Evolutionary conservation across 2,888 invertebrate genomes (phyloP), one percentile per base, ranked within the genome.

Genomic region (Tenthredo mesomela): DNA sequence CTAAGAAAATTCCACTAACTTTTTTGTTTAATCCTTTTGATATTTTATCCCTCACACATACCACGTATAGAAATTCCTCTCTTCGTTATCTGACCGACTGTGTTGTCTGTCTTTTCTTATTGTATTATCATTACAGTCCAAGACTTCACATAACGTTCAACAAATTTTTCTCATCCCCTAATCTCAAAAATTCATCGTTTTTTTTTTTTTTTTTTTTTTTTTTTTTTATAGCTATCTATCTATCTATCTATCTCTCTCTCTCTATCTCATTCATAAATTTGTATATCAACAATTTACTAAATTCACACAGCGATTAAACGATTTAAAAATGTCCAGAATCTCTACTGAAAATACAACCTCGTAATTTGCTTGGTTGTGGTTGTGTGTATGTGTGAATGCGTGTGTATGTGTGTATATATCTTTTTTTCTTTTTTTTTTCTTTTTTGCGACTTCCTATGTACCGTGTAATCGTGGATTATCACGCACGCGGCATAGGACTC

Each of bases 401-500:
- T 0, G 33, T 70, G 21, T 12, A 1, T 5, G 29, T n/a, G 7
- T 10, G 33, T 70, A 3, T 33, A 3, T 18, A 9, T 33, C 4
- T 70, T n/a, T 70, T 70, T n/a, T 9, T 70, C 7, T 70, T 29
- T n/a, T 9, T 15, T 18, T 37, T 70, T 70, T 5, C n/a, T 70
- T 29, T 18, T 29, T 70, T 70, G 37, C 33, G 25, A 73, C 43
- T n/a, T 73, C 43, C 67, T 67, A 67, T 33, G 21, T 73, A 73
- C 71, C 71, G 43, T 73, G 71, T 73, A 73, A 73, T 43, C 71
- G 71, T 73, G 71, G 40, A 21, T 73, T 73, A 43, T 73, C 71
- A 73, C 71, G 71, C 71, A 73, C 71, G 40, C 71, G 40, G 71
- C 71, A 73, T 73, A 73, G 33, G 33, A 43, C n/a, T 43, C 43